Percentiles rank a stretch among this genome's conserved stretches.
phyloP scores from a whole-genome alignment of 92 coral and sea anemone species.

The Micromussa lordhowensis region DNA sequence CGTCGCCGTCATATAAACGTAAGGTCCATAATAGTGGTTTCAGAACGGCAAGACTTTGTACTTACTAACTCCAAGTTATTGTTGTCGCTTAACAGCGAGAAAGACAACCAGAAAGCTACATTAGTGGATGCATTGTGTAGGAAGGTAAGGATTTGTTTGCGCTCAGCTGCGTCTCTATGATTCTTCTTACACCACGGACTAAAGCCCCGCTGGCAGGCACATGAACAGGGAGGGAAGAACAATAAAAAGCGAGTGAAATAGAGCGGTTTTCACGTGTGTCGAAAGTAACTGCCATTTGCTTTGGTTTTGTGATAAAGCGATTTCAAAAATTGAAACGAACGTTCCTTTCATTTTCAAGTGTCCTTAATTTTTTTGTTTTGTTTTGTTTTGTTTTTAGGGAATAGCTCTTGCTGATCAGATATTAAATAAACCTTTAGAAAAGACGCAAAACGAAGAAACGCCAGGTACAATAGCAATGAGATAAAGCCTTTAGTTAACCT shows the following conservation, averaged over 20 bases:
- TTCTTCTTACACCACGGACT: not conserved
- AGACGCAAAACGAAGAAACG: not conserved
- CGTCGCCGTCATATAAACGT: no score
- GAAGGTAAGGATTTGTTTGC: constrained; percentile 63
- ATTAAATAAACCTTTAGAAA: constrained; percentile 27
- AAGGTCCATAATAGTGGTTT: no score
- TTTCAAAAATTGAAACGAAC: no score
- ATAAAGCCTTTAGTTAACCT: not conserved
- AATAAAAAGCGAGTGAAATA: not conserved
- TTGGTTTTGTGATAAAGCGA: no score
- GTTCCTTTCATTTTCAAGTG: not conserved
- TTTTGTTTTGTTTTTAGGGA: constrained; percentile 53
- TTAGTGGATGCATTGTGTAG: constrained; percentile 83
- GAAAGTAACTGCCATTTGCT: no score
- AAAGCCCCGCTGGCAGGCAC: not conserved
- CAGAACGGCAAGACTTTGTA: not conserved
- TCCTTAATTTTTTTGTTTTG: not conserved
- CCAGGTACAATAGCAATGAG: not conserved
- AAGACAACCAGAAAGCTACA: constrained; percentile 80
- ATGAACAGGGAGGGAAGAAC: not conserved
- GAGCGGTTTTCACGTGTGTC: no score
- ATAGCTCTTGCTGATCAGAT: constrained; percentile 76
- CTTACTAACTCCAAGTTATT: not conserved
- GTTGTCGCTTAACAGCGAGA: constrained; percentile 70
- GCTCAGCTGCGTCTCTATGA: not conserved